These are phyloP conservation scores for Pachyuromys duprasi DNA, from an alignment of 2,797 vertebrate species.

Conservation along the genomic window DNA sequence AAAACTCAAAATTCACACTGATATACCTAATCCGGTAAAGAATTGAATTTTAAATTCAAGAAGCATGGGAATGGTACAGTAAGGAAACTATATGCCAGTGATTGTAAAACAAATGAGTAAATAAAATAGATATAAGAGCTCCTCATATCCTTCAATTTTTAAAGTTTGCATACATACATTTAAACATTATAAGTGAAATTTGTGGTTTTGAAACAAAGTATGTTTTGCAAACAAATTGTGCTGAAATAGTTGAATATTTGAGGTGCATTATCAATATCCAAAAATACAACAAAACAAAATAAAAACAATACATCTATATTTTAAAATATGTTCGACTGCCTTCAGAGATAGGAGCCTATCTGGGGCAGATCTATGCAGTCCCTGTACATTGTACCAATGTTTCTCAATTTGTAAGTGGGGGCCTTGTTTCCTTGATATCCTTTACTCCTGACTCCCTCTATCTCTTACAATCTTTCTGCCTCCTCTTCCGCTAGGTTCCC, in stretches of 20 bases:
- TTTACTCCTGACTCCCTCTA: fast-evolving
- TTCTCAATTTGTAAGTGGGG: neutral
- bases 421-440: neutral
- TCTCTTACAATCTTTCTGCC: neutral
- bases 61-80: neutral
- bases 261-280: neutral
- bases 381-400: no score
- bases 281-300: neutral
- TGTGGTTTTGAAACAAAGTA: neutral
- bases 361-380: fast-evolving
- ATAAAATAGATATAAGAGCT: neutral
- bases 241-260: neutral
- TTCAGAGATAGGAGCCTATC: neutral
- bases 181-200: neutral
- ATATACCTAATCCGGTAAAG: neutral
- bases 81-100: neutral
- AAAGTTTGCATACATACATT: neutral
- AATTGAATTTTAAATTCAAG: neutral
- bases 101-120: neutral
- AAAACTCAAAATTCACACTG: neutral
- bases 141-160: neutral
- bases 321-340: neutral
- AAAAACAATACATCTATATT: neutral
- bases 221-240: neutral
- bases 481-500: neutral